These are phyloP conservation scores for Dallia pectoralis DNA, from an alignment of 2,797 vertebrate genomes.

Conservation along the genomic window DNA sequence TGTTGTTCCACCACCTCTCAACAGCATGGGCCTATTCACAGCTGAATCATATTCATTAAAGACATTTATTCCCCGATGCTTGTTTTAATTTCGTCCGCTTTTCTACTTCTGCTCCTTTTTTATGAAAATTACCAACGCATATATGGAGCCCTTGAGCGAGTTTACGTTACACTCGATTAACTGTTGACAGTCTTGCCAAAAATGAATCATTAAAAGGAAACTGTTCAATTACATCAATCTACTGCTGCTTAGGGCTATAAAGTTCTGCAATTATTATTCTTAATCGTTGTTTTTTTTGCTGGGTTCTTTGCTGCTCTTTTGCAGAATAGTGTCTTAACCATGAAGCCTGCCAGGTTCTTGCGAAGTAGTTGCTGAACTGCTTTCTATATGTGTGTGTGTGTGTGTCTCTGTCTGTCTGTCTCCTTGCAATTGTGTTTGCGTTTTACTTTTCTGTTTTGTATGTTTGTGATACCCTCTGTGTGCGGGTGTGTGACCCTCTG, in stretches of 20 bases:
- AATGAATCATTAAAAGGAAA: too few species aligned
- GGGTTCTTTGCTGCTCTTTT: too few species aligned
- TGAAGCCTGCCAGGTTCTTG: neutral
- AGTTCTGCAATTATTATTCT: too few species aligned
- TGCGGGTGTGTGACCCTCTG: slow-evolving; percentile 6
- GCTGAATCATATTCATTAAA: neutral
- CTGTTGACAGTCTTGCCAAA: neutral
- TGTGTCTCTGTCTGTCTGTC: neutral
- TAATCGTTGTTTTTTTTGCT: too few species aligned
- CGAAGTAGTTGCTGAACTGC: neutral
- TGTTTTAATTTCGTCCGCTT: neutral
- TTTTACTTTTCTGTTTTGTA: neutral
- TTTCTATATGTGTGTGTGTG: neutral
- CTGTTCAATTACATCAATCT: too few species aligned
- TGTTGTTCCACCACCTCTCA: neutral
- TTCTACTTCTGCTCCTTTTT: neutral
- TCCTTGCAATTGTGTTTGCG: slow-evolving; percentile 6
- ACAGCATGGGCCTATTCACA: neutral
- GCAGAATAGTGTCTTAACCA: neutral
- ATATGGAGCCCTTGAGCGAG: neutral
- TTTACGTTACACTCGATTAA: neutral
- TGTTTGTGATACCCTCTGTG: slow-evolving; percentile 9
- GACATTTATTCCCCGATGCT: neutral
- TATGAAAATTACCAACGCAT: neutral
- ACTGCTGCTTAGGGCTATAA: too few species aligned